Conservation (phyloP, 2,888 invertebrate species). For the Diaprepes abbreviatus region DNA sequence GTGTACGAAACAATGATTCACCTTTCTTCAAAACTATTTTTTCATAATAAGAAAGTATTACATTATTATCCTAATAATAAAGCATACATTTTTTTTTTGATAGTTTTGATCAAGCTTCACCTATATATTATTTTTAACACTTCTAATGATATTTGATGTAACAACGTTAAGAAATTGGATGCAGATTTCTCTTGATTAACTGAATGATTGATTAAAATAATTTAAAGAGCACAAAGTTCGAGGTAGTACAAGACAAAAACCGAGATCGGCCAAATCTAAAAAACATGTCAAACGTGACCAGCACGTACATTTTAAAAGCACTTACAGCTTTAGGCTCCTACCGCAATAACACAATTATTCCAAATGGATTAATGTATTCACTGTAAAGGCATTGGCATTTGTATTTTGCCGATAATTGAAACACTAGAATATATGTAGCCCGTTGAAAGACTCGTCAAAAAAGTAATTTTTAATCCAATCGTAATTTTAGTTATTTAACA, state of each 20-base stretch:
- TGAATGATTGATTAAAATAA: conserved; percentile 31
- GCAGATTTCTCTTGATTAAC: conserved; percentile 21
- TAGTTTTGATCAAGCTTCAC: neutral
- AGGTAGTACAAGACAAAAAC: conserved; percentile 24
- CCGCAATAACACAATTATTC: conserved; percentile 35
- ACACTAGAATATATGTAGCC: too few relatives aligned
- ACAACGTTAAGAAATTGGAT: conserved; percentile 14
- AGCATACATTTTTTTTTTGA: neutral
- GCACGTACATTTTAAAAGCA: conserved; percentile 37
- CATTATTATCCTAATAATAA: too few relatives aligned
- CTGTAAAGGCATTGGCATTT: conserved; percentile 1
- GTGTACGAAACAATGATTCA: too few relatives aligned
- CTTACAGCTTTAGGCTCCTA: conserved; percentile 37
- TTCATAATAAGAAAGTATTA: too few relatives aligned
- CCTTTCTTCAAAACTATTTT: too few relatives aligned
- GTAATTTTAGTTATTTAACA: too few relatives aligned
- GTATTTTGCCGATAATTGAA: conserved; percentile 40
- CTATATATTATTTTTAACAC: neutral
- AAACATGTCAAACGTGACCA: conserved; percentile 41
- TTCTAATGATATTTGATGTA: neutral
- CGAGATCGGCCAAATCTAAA: conserved; percentile 18
- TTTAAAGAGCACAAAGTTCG: conserved; percentile 17
- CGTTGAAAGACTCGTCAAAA: too few relatives aligned
- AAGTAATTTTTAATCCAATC: too few relatives aligned
- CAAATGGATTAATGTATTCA: conserved; percentile 36